A percentile compares a stretch with the other conserved stretches of the same genome.
phyloP scores from a whole-genome alignment of 2,888 invertebrate species.

The Rhamnusium bicolor region DNA sequence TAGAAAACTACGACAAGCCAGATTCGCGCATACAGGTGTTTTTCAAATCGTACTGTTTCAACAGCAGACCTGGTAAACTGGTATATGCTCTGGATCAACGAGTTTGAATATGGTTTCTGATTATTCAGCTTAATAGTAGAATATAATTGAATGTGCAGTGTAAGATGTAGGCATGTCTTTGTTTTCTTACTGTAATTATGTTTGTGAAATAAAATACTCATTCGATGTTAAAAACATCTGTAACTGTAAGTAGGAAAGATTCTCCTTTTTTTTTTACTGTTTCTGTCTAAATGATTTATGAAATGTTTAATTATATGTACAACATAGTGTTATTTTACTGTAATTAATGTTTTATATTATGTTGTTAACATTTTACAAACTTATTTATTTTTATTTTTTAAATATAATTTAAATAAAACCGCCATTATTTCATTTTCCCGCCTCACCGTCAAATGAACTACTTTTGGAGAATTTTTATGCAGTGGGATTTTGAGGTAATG shows the following conservation, averaged over 20 bases:
- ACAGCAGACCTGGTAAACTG: no score
- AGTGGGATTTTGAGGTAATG: neutral
- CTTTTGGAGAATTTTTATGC: neutral
- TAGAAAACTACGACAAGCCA: no score
- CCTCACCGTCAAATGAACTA: neutral
- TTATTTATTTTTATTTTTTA: slow-evolving; percentile 57
- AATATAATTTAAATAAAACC: slow-evolving; percentile 44
- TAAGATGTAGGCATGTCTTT: no score
- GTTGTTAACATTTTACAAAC: slow-evolving; percentile 52
- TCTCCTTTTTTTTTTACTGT: slow-evolving; percentile 7
- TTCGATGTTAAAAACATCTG: slow-evolving; percentile 39
- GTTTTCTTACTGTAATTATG: slow-evolving; percentile 23
- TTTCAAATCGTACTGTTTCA: no score
- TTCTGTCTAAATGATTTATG: neutral
- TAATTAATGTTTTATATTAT: slow-evolving; percentile 54
- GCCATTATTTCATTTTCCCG: slow-evolving; percentile 16
- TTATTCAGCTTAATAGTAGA: no score
- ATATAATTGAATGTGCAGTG: no score
- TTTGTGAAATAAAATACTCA: slow-evolving; percentile 41
- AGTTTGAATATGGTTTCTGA: no score
- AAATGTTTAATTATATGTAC: neutral
- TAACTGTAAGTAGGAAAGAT: slow-evolving; percentile 10
- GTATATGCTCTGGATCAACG: no score
- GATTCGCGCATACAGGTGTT: no score
- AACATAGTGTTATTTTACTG: slow-evolving; percentile 45